Evolutionary conservation across 2,797 vertebrate genomes (phyloP).

Genomic region (Manis javanica): DNA sequence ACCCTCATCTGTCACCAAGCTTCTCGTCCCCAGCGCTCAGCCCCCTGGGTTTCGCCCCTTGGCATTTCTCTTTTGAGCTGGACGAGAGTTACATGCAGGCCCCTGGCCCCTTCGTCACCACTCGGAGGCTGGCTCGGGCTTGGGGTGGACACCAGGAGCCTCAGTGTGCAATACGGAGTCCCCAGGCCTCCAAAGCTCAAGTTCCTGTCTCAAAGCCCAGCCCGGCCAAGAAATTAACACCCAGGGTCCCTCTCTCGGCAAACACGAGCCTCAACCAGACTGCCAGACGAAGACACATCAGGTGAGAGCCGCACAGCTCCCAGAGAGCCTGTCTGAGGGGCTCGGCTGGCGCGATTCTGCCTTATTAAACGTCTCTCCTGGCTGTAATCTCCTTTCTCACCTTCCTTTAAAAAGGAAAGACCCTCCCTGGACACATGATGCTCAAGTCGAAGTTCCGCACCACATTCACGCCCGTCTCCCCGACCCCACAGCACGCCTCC

Average conservation of each 20-base stretch:
- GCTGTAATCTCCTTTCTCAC: neutral
- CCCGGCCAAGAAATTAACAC: fast-evolving
- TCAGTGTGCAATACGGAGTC: too few species aligned
- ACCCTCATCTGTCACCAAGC: neutral
- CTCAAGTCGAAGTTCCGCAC: neutral
- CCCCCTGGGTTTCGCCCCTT: fast-evolving
- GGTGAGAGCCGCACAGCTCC: fast-evolving
- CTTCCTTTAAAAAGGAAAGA: neutral
- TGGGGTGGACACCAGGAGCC: too few species aligned
- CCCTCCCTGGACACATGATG: neutral
- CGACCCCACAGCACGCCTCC: fast-evolving
- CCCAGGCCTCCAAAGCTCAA: neutral
- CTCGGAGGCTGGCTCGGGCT: too few species aligned
- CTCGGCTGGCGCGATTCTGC: neutral
- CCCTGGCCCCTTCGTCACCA: fast-evolving
- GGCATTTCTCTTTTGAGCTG: neutral
- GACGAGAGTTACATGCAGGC: neutral
- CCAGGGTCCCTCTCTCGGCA: neutral
- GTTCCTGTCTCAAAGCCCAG: neutral
- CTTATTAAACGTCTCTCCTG: neutral
- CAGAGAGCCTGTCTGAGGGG: neutral
- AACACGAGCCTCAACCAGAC: neutral
- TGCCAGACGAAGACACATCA: neutral
- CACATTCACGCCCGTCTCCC: fast-evolving
- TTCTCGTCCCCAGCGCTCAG: neutral